phyloP scores from a whole-genome alignment of 2,797 vertebrate species.

The Balearica regulorum region DNA sequence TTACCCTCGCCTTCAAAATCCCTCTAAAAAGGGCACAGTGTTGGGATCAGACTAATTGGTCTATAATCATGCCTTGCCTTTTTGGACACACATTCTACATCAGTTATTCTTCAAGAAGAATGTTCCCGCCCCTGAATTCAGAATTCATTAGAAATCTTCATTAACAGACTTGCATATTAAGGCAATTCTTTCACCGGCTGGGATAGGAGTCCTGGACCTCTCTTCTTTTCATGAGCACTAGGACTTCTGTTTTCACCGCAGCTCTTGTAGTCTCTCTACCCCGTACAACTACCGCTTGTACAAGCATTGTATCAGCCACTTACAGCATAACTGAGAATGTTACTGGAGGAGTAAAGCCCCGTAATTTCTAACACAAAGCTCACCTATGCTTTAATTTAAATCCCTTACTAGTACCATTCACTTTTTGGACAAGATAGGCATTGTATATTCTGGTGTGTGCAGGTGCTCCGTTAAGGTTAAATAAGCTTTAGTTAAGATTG shows the following conservation, averaged over 20 bases:
- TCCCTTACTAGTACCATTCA: not conserved
- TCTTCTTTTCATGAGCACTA: not conserved
- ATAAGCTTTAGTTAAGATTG: not conserved
- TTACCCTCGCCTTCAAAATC: not conserved
- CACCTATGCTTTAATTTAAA: not conserved
- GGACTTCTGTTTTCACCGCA: not conserved
- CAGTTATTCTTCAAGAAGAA: not conserved
- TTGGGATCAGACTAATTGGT: not conserved
- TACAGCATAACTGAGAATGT: rapidly evolving
- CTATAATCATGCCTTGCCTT: not conserved
- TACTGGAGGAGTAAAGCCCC: not conserved
- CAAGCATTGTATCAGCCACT: not conserved
- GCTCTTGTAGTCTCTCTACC: not conserved
- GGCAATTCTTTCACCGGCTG: not conserved
- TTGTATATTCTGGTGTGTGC: not conserved
- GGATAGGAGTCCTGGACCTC: not conserved
- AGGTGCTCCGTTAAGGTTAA: not conserved
- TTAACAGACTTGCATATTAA: not conserved
- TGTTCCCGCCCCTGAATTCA: not conserved
- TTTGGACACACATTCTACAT: not conserved
- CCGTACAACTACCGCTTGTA: not conserved
- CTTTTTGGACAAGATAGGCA: not conserved
- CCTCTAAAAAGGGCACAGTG: not conserved
- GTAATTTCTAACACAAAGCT: not conserved
- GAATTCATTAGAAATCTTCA: not conserved